These are phyloP conservation scores for Lepidurus couesii DNA, from an alignment of 1,140 invertebrate species.

Conservation along the genomic window DNA sequence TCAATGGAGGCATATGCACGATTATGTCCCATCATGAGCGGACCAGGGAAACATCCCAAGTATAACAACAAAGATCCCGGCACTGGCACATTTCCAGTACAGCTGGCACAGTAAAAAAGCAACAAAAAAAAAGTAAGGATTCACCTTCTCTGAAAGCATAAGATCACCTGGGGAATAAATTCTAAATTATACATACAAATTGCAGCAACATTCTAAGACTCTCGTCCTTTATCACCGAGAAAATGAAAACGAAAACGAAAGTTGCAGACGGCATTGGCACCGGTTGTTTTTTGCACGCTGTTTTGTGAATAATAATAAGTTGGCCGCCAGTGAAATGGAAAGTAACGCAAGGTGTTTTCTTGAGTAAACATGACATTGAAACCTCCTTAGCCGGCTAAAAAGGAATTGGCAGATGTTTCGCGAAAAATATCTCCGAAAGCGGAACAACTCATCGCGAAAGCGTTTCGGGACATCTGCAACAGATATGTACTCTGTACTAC, in stretches of 20 bases:
- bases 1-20: background rate
- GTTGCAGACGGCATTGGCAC: background rate
- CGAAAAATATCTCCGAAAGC: background rate
- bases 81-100: too few species aligned
- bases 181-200: too few species aligned
- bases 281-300: background rate
- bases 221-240: too few species aligned
- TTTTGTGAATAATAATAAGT: background rate
- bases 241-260: background rate
- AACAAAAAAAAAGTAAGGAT: too few species aligned
- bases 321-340: background rate
- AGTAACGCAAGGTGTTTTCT: conserved; percentile 11
- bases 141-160: too few species aligned
- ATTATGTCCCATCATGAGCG: background rate
- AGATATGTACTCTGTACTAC: too few species aligned
- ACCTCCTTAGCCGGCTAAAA: background rate
- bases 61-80: too few species aligned
- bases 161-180: too few species aligned
- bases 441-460: background rate
- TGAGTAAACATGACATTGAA: background rate
- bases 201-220: too few species aligned
- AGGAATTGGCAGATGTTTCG: background rate
- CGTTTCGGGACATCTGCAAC: background rate
- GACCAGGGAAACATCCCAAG: too few species aligned
- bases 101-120: too few species aligned